Base-by-base conservation (phyloP, 2,113 vertebrate genomes). In the Oryzias woworae region DNA sequence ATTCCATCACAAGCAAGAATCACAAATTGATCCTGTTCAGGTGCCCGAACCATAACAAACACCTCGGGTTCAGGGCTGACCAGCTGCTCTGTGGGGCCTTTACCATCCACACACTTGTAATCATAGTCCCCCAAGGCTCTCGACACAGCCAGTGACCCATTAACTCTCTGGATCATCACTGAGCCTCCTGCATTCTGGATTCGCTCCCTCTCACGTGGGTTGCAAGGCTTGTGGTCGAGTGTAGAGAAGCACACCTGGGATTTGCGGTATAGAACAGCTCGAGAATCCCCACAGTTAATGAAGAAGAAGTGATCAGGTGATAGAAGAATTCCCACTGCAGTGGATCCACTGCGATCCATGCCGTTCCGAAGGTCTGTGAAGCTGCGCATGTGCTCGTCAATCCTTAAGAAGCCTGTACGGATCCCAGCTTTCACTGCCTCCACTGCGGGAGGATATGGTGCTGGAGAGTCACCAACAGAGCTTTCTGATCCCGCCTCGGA, bases 171-270 rank as follows among this genome's bases (percentile, higher is more conserved):
- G 81, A 99, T 99, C 96, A 99, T 99, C 47, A 99, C 97, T 4
- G 95, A 96, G 83, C 97, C 97, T 23, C 97, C 97, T 53, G 97
- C 97, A n/a, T 98, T 98, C 82, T 99, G 96, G 89, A 99, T 99
- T 78, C 96, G 92, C 85, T 99, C 97, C 45, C 97, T 95, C 91
- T 99, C 97, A 44, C 95, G 92, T 1, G 98, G 97, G 89, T 99
- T 96, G 91, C 95, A 97, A 76, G 97, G 98, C 90, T 99, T 99
- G 93, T 99, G 98, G 93, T 99, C 98, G 62, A 96, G 93, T 59
- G 98, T 99, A 75, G 96, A 98, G 92, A 99, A 98, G 87, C 96
- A 95, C 82, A 98, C 95, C 59, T 95, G 93, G 66, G 92, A 94
- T 64, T 93, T 93, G 79, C 97, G 95, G 91, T 89, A 98, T 14